phyloP scores from a whole-genome alignment of 2,113 vertebrate genomes.

The Himantopus leucocephalus region DNA sequence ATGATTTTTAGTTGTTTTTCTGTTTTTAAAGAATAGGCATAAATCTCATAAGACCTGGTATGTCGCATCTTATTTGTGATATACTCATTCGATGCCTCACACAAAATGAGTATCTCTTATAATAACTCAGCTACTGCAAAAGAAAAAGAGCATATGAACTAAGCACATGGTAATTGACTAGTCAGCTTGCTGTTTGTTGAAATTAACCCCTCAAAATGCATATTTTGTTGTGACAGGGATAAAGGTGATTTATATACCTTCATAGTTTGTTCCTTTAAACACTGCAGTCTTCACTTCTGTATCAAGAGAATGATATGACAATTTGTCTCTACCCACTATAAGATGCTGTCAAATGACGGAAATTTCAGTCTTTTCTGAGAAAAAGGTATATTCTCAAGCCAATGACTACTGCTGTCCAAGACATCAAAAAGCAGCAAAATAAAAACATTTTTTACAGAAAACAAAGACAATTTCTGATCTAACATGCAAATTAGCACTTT shows the following conservation, averaged over 20 bases:
- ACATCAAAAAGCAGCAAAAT: not conserved
- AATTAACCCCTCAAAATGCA: not conserved
- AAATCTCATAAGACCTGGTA: not conserved
- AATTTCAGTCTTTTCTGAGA: not conserved
- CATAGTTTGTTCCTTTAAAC: not conserved
- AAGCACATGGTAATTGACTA: not conserved
- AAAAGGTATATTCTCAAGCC: not conserved
- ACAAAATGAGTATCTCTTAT: not conserved
- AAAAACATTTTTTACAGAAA: not conserved
- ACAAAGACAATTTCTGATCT: not conserved
- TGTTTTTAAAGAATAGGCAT: not conserved
- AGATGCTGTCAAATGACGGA: not conserved
- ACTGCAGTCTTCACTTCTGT: not conserved
- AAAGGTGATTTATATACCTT: not conserved
- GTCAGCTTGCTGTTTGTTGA: not conserved
- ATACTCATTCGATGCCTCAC: not conserved
- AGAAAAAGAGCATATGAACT: not conserved
- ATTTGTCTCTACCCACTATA: not conserved
- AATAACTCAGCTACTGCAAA: not conserved
- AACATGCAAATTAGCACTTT: not conserved
- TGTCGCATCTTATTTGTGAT: not conserved
- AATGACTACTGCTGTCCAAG: not conserved
- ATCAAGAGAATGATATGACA: not conserved
- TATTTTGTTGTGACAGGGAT: not conserved
- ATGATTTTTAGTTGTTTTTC: not conserved